These are phyloP conservation scores for Mungos mungo DNA, from an alignment of 2,113 vertebrate species.

Conservation along the genomic window DNA sequence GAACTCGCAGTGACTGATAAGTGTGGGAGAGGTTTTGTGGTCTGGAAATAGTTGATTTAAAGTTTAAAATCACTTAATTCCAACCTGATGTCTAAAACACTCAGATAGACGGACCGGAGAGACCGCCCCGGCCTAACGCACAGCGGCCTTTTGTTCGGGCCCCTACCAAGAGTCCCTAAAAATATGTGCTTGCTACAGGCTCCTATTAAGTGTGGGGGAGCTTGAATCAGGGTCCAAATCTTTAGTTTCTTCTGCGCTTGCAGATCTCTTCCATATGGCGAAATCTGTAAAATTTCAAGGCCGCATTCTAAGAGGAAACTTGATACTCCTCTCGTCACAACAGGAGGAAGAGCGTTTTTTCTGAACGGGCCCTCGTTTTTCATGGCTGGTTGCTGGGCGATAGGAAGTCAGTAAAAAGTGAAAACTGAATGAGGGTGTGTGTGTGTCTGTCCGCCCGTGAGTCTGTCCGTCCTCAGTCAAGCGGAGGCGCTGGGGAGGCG, in stretches of 20 bases:
- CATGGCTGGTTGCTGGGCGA: not conserved
- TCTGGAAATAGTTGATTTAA: constrained; percentile 65
- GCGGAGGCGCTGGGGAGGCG: not conserved
- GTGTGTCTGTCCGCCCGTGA: not conserved
- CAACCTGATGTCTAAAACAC: constrained; percentile 56
- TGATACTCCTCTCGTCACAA: constrained; percentile 65
- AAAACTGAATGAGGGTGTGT: not conserved
- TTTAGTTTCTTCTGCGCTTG: constrained; percentile 61
- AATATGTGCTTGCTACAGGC: constrained; percentile 67
- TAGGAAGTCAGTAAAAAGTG: not conserved
- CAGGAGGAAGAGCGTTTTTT: constrained; percentile 53
- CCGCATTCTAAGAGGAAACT: constrained; percentile 62
- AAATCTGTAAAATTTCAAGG: constrained; percentile 54
- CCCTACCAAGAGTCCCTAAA: constrained; percentile 55
- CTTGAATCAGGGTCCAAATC: constrained; percentile 78
- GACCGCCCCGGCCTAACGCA: constrained; percentile 14
- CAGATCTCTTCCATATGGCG: constrained; percentile 81
- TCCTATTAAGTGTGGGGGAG: constrained; percentile 72
- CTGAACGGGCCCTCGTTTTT: constrained; percentile 42
- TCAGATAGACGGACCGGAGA: not conserved
- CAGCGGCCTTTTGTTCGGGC: constrained; percentile 58
- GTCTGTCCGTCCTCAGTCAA: not conserved
- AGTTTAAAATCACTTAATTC: constrained; percentile 54
- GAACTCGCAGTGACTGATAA: not conserved
- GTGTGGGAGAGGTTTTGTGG: constrained; percentile 50